A percentile compares a stretch with the other conserved stretches of the same genome.
Conservation (phyloP, 2,113 vertebrate species). For the Menidia beryllina region DNA sequence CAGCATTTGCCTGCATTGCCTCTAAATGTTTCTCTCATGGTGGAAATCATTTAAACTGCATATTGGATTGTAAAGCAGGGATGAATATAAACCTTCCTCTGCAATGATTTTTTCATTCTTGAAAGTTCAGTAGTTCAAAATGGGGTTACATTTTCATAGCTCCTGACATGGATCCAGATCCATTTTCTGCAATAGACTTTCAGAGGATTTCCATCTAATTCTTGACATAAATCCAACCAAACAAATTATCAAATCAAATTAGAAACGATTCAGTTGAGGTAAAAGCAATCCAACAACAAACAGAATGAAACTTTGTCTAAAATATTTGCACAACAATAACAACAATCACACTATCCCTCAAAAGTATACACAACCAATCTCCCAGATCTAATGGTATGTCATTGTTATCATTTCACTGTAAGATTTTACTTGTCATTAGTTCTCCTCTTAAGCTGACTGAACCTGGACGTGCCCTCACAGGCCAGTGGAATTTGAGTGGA, state of each 20-base stretch:
- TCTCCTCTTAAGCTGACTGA: no score
- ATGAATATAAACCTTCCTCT: no score
- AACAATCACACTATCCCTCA: slow-evolving; percentile 4
- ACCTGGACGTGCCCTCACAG: no score
- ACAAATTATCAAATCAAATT: slow-evolving; percentile 2
- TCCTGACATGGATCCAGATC: no score
- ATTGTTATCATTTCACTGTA: slow-evolving; percentile 6
- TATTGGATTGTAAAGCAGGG: no score
- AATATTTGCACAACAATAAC: slow-evolving; percentile 6
- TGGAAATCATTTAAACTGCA: no score
- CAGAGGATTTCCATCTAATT: neutral
- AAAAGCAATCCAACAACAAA: slow-evolving; percentile 7
- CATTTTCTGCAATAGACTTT: neutral
- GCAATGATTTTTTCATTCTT: neutral
- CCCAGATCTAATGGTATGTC: neutral
- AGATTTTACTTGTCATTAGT: slow-evolving; percentile 14
- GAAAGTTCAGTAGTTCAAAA: neutral
- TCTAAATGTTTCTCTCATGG: no score
- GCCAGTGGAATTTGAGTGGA: no score
- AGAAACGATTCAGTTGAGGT: slow-evolving; percentile 9
- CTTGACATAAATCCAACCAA: slow-evolving; percentile 3
- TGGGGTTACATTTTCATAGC: no score
- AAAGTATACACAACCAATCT: neutral
- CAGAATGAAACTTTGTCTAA: slow-evolving; percentile 2
- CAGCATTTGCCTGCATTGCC: no score